These are phyloP conservation scores for Marasmarcha lunaedactyla DNA, from an alignment of 2,888 invertebrate species.

Conservation along the genomic window DNA sequence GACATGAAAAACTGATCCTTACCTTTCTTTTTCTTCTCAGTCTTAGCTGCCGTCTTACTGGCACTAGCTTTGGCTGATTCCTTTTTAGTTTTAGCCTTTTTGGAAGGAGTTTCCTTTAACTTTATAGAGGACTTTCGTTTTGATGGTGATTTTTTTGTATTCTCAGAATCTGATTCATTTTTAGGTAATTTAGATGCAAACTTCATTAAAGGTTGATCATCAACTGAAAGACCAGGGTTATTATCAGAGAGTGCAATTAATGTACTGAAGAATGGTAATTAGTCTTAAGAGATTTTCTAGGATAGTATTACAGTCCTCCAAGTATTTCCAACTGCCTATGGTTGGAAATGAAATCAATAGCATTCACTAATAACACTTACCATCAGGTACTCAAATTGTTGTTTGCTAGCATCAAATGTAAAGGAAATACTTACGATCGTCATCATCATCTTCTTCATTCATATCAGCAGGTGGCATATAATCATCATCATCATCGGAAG, in stretches of 20 bases:
- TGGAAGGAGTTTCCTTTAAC: conserved; percentile 30
- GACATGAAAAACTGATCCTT: conserved; percentile 25
- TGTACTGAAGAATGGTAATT: too few species aligned
- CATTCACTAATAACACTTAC: too few species aligned
- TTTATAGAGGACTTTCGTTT: conserved; percentile 46
- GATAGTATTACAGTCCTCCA: too few species aligned
- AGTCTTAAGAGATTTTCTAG: too few species aligned
- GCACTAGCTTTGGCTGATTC: conserved; percentile 31
- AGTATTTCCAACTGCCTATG: too few species aligned
- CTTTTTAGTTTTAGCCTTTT: conserved; percentile 39
- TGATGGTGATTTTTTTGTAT: conserved; percentile 21
- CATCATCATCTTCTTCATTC: conserved; percentile 39
- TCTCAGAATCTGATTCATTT: conserved; percentile 45
- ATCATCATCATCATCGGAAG: conserved; percentile 22
- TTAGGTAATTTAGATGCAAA: conserved; percentile 50
- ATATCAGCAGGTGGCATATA: conserved; percentile 25
- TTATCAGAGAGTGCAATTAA: too few species aligned
- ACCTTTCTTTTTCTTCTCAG: conserved; percentile 61
- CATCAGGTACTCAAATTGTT: too few species aligned
- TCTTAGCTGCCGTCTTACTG: conserved; percentile 33
- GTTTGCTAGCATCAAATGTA: too few species aligned
- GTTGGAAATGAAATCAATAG: too few species aligned
- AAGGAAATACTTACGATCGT: conserved; percentile 44
- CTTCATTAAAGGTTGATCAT: conserved; percentile 49
- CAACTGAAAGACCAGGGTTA: conserved; percentile 49